Evolutionary conservation across 2,113 vertebrate genomes (phyloP).

Genomic region (Larimichthys polyactis): DNA sequence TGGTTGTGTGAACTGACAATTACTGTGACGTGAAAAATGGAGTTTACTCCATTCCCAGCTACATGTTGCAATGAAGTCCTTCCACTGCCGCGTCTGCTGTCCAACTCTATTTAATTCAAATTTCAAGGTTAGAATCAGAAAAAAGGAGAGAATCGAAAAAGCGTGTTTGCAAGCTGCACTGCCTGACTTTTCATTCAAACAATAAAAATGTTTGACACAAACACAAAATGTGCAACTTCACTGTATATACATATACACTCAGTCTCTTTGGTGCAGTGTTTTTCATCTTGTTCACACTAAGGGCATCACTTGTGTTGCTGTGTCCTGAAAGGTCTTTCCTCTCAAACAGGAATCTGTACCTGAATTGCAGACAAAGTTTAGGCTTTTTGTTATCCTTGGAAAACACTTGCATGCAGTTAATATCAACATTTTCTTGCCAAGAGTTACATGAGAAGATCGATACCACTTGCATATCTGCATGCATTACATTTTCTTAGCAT

Average conservation of each 20-base stretch:
- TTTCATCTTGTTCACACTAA: neutral
- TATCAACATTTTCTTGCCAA: no score
- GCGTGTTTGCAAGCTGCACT: neutral
- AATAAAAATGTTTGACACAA: neutral
- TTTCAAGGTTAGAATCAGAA: neutral
- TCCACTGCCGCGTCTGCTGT: neutral
- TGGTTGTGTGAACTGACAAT: conserved; percentile 14
- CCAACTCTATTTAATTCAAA: neutral
- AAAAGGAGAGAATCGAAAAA: neutral
- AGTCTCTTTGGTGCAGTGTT: neutral
- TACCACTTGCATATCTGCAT: no score
- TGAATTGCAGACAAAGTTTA: neutral
- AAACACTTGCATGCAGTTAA: no score
- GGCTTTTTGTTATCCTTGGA: no score
- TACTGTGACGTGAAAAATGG: neutral
- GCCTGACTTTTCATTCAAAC: neutral
- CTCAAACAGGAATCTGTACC: neutral
- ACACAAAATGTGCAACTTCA: neutral
- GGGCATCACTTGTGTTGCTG: neutral
- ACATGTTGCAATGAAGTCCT: neutral
- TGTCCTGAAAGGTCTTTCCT: neutral
- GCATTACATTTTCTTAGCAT: no score
- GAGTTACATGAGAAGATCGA: no score
- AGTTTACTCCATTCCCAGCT: neutral
- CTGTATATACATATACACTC: neutral